Evolutionary conservation across 2,888 invertebrate genomes (phyloP).

Genomic region (Tetanocera ferruginea): DNA sequence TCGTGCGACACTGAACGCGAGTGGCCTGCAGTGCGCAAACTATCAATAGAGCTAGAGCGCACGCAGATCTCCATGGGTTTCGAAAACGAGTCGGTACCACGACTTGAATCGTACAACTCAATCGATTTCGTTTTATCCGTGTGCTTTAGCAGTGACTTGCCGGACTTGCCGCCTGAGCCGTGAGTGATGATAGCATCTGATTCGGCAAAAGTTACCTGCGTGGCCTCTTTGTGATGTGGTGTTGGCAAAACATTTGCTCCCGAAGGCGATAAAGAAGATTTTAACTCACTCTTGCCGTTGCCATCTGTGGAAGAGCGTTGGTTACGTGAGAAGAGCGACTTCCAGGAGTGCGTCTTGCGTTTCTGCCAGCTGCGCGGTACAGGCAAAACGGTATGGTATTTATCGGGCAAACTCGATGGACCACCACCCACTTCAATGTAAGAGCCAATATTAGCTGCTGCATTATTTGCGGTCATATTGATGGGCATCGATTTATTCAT

Average conservation of each 20-base stretch:
- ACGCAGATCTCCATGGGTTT: constrained; percentile 69
- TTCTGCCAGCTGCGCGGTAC: constrained; percentile 76
- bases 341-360: constrained; percentile 70
- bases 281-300: constrained; percentile 37
- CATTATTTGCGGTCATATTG: constrained; percentile 61
- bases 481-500: constrained; percentile 69
- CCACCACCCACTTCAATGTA: constrained; percentile 85
- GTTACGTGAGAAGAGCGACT: constrained; percentile 69
- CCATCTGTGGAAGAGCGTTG: constrained; percentile 55
- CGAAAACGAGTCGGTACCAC: constrained; percentile 44
- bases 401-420: constrained; percentile 79
- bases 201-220: constrained; percentile 66
- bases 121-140: constrained; percentile 67
- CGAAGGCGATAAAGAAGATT: constrained; percentile 44
- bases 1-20: constrained; percentile 90
- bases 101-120: constrained; percentile 65
- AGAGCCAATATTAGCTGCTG: constrained; percentile 68
- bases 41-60: constrained; percentile 69
- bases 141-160: constrained; percentile 58
- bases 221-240: constrained; percentile 53
- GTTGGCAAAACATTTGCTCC: neutral
- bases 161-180: constrained; percentile 55
- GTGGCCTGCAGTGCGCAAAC: constrained; percentile 68
- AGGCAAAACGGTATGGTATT: constrained; percentile 94
- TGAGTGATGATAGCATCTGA: constrained; percentile 55